A percentile compares a stretch with the other conserved stretches of the same genome.
phyloP scores from a whole-genome alignment of 2,888 invertebrate species.

The Aplocera efformata region DNA sequence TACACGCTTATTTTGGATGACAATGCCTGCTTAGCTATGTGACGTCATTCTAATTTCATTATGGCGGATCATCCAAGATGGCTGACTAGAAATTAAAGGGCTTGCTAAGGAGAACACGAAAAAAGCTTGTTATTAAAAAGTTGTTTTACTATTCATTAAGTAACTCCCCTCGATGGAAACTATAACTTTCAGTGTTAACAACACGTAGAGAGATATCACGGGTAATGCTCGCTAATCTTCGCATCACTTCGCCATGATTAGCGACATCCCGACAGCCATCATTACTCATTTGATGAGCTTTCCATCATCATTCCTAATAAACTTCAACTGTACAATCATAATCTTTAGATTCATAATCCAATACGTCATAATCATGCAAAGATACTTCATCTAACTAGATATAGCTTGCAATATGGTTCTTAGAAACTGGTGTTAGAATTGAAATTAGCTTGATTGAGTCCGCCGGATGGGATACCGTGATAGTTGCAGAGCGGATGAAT shows the following conservation, averaged over 20 bases:
- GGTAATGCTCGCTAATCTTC: conserved; percentile 35
- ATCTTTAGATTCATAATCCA: conserved; percentile 11
- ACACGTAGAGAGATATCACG: conserved; percentile 13
- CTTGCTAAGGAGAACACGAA: too few species aligned
- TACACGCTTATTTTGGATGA: too few species aligned
- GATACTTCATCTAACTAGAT: conserved; percentile 3
- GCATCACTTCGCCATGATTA: conserved; percentile 44
- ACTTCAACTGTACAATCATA: conserved; percentile 8
- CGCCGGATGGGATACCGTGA: conserved; percentile 27
- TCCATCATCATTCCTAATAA: conserved; percentile 31
- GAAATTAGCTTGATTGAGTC: conserved; percentile 21
- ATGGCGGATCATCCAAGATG: too few species aligned
- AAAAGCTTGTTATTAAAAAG: too few species aligned
- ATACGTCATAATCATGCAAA: conserved; percentile 2
- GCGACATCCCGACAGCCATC: conserved; percentile 47
- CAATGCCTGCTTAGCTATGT: too few species aligned
- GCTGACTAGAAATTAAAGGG: too few species aligned
- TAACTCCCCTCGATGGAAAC: conserved; percentile 1
- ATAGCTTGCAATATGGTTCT: conserved; percentile 13
- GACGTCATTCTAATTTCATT: too few species aligned
- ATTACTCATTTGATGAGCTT: conserved; percentile 48
- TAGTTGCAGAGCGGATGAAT: conserved; percentile 47
- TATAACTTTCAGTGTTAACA: conserved; percentile 2
- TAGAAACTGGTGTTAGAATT: conserved; percentile 28
- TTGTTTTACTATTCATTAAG: too few species aligned